phyloP scores from a whole-genome alignment of 2,888 invertebrate species.

The Melieria crassipennis region DNA sequence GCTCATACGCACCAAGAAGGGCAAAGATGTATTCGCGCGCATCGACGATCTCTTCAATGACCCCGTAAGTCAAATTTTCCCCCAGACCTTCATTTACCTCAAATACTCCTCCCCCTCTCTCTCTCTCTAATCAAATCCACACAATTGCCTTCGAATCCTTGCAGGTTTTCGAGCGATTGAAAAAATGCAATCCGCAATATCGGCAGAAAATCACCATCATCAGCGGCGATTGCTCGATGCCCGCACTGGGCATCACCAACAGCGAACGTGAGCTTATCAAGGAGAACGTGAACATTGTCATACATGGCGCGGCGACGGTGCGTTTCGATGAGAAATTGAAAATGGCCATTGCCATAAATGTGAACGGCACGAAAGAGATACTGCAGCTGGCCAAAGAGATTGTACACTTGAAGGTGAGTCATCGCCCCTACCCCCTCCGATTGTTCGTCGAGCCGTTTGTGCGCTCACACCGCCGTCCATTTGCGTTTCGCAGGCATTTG shows the following conservation, averaged over 20 bases:
- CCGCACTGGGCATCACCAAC: conserved; percentile 62
- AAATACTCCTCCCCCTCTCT: conserved; percentile 2
- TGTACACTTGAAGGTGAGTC: conserved; percentile 71
- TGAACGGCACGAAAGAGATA: conserved; percentile 74
- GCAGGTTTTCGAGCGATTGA: conserved; percentile 57
- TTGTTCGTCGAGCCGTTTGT: not conserved
- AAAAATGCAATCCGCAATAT: conserved; percentile 56
- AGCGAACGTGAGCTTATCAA: conserved; percentile 61
- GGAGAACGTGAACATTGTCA: conserved; percentile 70
- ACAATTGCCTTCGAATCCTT: not conserved
- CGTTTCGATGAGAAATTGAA: conserved; percentile 79
- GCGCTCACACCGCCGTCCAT: not conserved
- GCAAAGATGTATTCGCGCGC: conserved; percentile 74
- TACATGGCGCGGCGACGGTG: conserved; percentile 95
- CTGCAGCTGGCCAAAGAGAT: conserved; percentile 74
- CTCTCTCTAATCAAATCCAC: not conserved
- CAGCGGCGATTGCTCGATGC: conserved; percentile 64
- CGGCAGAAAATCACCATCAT: conserved; percentile 65
- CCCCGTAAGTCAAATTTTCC: conserved; percentile 66
- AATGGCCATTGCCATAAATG: conserved; percentile 77
- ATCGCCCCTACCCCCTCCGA: not conserved
- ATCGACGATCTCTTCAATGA: conserved; percentile 79
- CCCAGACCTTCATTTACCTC: not conserved
- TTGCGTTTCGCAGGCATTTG: conserved; percentile 64
- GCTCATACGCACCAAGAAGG: conserved; percentile 72